phyloP scores from a whole-genome alignment of 2,888 invertebrate species.

The Xylota sylvarum region DNA sequence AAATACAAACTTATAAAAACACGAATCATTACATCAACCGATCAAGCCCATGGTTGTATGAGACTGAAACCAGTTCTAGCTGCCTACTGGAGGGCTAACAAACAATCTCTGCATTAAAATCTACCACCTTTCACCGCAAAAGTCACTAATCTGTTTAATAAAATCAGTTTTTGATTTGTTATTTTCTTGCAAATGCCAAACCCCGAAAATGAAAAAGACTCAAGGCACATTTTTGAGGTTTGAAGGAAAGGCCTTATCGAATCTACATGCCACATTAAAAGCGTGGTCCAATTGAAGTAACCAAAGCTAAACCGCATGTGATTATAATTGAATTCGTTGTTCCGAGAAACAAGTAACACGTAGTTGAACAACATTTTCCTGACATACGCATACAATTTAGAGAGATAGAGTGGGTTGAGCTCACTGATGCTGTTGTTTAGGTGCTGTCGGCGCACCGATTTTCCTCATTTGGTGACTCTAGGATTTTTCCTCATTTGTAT shows the following conservation, averaged over 20 bases:
- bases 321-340: slow-evolving; percentile 7
- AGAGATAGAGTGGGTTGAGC: background rate
- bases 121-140: slow-evolving; percentile 3
- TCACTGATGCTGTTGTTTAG: no score
- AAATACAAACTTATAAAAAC: slow-evolving; percentile 15
- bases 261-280: background rate
- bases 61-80: background rate
- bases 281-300: background rate
- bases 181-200: background rate
- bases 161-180: background rate
- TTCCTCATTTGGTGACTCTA: background rate
- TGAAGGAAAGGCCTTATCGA: background rate
- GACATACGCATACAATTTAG: background rate
- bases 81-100: slow-evolving; percentile 11
- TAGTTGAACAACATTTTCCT: slow-evolving; percentile 13
- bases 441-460: background rate
- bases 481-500: background rate
- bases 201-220: background rate
- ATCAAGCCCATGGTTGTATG: slow-evolving; percentile 2
- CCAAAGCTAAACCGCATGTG: background rate
- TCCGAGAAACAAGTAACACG: background rate
- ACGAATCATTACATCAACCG: background rate
- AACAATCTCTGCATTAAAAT: background rate
- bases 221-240: background rate
- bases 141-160: background rate